Evolutionary conservation across 1,140 invertebrate species (phyloP).

Genomic region (Pantala flavescens): DNA sequence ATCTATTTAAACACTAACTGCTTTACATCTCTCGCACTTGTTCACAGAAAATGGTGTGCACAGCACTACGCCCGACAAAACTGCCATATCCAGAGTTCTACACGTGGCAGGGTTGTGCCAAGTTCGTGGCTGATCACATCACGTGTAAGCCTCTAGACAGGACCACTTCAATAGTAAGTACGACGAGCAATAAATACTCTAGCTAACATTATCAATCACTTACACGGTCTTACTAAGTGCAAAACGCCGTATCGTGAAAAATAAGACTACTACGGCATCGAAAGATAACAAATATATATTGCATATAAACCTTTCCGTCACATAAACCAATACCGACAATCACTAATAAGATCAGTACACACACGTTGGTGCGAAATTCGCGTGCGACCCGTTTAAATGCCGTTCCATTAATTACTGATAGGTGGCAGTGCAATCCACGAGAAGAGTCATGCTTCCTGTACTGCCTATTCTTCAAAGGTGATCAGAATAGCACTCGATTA

Average conservation of each 20-base stretch:
- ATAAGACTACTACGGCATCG: neutral
- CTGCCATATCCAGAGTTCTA: constrained; percentile 46
- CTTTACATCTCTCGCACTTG: neutral
- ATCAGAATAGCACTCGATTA: neutral
- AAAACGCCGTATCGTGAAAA: neutral
- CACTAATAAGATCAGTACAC: neutral
- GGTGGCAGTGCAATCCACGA: neutral
- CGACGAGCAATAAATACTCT: constrained; percentile 20
- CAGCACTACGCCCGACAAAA: constrained; percentile 50
- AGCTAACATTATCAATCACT: constrained; percentile 23
- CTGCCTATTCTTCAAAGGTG: neutral
- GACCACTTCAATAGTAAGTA: constrained; percentile 48
- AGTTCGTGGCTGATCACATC: constrained; percentile 50
- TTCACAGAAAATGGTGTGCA: constrained; percentile 58
- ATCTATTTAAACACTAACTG: neutral
- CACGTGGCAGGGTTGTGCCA: constrained; percentile 47
- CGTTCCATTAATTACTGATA: neutral
- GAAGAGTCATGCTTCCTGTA: neutral
- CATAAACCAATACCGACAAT: neutral
- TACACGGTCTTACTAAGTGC: neutral
- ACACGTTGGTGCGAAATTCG: neutral
- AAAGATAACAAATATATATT: constrained; percentile 11
- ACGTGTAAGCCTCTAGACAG: constrained; percentile 45
- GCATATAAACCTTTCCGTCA: neutral
- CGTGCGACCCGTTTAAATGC: constrained; percentile 3